A percentile compares a stretch with the other conserved stretches of the same genome.
Conservation (phyloP, 1,140 invertebrate species). For the Drosophila persimilis region DNA sequence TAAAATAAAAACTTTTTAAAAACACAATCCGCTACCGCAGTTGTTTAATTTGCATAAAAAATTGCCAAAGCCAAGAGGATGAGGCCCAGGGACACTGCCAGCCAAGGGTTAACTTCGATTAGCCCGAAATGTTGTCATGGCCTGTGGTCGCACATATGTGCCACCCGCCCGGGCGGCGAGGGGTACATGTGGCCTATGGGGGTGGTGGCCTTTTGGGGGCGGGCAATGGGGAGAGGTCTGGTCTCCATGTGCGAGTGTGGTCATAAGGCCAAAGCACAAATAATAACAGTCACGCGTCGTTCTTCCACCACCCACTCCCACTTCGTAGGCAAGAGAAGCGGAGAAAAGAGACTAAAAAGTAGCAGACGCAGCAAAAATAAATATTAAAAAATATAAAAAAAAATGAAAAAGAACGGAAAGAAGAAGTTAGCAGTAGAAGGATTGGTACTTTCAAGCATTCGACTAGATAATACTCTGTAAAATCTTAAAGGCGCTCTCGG, state of each 20-base stretch:
- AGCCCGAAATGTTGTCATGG: slow-evolving; percentile 79
- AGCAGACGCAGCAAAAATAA: slow-evolving; percentile 76
- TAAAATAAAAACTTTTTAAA: too few species aligned
- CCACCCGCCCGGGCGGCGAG: slow-evolving; percentile 9
- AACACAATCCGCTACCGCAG: too few species aligned
- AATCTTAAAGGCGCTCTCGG: too few species aligned
- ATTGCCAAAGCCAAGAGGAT: slow-evolving; percentile 62
- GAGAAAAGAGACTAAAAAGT: slow-evolving; percentile 23
- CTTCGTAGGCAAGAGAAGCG: not conserved
- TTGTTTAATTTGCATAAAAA: too few species aligned
- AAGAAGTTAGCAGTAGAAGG: not conserved
- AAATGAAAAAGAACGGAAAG: slow-evolving; percentile 34
- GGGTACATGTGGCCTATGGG: not conserved
- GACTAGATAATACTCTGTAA: not conserved
- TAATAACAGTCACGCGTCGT: slow-evolving; percentile 70
- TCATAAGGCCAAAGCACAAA: slow-evolving; percentile 72
- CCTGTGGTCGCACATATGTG: slow-evolving; percentile 80
- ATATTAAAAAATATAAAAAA: slow-evolving; percentile 60
- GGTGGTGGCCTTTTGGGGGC: too few species aligned
- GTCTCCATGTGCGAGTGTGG: slow-evolving; percentile 49
- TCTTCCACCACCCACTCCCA: not conserved
- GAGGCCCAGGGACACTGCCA: slow-evolving; percentile 22
- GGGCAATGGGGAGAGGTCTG: not conserved
- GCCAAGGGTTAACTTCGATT: slow-evolving; percentile 80
- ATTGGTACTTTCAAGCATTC: too few species aligned